Evolutionary conservation across 1,140 invertebrate genomes (phyloP).

Genomic region (Bradynema listronoti): DNA sequence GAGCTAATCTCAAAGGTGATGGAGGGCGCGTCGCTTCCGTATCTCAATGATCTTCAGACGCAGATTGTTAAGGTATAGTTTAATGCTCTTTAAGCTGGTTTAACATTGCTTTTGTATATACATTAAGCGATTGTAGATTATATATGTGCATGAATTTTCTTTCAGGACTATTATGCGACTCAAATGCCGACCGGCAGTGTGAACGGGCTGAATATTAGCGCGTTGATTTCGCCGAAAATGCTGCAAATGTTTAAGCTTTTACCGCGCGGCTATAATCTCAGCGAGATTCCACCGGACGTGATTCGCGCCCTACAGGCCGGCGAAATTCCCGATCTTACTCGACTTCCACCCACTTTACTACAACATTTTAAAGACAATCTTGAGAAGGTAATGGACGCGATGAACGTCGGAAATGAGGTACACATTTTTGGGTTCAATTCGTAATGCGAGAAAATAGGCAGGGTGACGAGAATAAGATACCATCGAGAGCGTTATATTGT

Average conservation of each 20-base stretch:
- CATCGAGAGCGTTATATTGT: too few species aligned
- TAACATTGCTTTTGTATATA: too few species aligned
- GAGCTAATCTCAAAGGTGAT: conserved; percentile 37
- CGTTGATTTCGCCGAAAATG: conserved; percentile 33
- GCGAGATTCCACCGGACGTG: conserved; percentile 47
- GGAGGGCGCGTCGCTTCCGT: conserved; percentile 38
- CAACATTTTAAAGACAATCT: conserved; percentile 48
- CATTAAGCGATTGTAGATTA: conserved; percentile 4
- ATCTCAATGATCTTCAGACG: conserved; percentile 31
- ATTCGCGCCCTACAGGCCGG: conserved; percentile 43
- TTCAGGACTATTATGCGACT: conserved; percentile 45
- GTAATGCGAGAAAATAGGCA: too few species aligned
- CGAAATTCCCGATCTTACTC: conserved; percentile 47
- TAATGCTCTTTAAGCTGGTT: too few species aligned
- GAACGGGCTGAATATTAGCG: conserved; percentile 7
- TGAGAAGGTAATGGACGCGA: conserved; percentile 38
- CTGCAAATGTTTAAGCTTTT: conserved; percentile 48
- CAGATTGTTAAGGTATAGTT: conserved; percentile 38
- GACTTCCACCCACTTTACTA: conserved; percentile 47
- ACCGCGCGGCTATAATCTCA: conserved; percentile 51
- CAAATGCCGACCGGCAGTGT: conserved; percentile 23
- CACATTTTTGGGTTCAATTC: too few species aligned
- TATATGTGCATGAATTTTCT: background rate
- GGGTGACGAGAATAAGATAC: too few species aligned
- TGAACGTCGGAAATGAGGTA: too few species aligned